Conservation (phyloP, 2,113 vertebrate species). For the Eublepharis macularius region DNA sequence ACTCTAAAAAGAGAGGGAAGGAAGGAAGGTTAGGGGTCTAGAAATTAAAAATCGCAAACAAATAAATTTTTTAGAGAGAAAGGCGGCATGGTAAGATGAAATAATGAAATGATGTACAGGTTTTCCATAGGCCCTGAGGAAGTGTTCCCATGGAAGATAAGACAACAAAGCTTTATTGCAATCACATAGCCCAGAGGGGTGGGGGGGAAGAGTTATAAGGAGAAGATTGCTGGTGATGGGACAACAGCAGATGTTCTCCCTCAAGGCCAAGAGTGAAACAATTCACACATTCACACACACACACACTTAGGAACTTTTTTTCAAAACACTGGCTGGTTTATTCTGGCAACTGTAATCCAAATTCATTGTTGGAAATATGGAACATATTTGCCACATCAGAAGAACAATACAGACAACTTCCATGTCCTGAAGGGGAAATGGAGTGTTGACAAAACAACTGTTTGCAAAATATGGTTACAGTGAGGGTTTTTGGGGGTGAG, state of each 20-base stretch:
- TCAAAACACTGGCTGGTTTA: rapidly evolving
- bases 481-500: not conserved
- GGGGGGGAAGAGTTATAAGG: not conserved
- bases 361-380: conserved; percentile 14
- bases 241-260: conserved; percentile 56
- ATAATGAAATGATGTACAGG: rapidly evolving
- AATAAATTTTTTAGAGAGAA: conserved; percentile 7
- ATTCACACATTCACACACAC: conserved; percentile 26
- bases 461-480: conserved; percentile 32
- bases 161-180: conserved; percentile 29
- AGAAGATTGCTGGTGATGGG: conserved; percentile 31
- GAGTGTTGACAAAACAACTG: not conserved
- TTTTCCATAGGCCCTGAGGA: conserved; percentile 25
- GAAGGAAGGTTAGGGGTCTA: not conserved
- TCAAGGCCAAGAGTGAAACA: not conserved
- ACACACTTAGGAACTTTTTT: not conserved
- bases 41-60: not conserved
- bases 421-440: not conserved
- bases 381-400: not conserved
- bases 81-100: not conserved
- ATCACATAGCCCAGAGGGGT: conserved; percentile 5
- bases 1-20: not conserved
- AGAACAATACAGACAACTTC: not conserved
- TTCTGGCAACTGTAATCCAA: not conserved
- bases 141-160: conserved; percentile 10